These are phyloP conservation scores for Eurytoma californica DNA, from an alignment of 2,888 invertebrate species.

Conservation along the genomic window DNA sequence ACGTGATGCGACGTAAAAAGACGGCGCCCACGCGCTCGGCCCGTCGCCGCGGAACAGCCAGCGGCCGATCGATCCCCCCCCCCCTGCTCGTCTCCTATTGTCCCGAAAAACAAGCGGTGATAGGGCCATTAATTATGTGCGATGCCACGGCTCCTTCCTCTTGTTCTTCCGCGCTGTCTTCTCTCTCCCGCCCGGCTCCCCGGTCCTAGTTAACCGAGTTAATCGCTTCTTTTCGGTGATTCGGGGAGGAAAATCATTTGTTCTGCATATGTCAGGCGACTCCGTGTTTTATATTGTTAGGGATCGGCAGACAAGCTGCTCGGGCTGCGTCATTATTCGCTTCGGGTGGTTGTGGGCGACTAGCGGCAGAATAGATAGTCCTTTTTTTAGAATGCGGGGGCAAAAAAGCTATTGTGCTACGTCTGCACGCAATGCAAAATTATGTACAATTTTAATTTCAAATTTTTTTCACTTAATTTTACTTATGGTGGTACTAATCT, in stretches of 20 bases:
- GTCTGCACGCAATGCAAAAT: too few species aligned
- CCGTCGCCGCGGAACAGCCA: slow-evolving; percentile 6
- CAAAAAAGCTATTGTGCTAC: too few species aligned
- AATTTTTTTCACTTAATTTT: too few species aligned
- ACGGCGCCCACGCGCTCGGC: slow-evolving; percentile 41
- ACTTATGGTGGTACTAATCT: too few species aligned
- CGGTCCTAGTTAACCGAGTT: slow-evolving; percentile 40
- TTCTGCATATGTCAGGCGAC: too few species aligned
- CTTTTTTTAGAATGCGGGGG: too few species aligned
- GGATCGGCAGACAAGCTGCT: too few species aligned
- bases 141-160: slow-evolving; percentile 23
- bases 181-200: background rate
- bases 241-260: background rate
- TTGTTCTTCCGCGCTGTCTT: slow-evolving; percentile 33
- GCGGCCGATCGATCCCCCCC: slow-evolving; percentile 47
- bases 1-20: slow-evolving; percentile 56
- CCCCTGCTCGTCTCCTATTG: slow-evolving; percentile 20
- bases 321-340: background rate
- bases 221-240: slow-evolving; percentile 11
- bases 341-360: too few species aligned
- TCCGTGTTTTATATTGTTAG: background rate
- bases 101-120: slow-evolving; percentile 44
- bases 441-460: too few species aligned
- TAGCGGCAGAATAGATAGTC: too few species aligned
- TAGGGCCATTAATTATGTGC: slow-evolving; percentile 51